Evolutionary conservation across 2,113 vertebrate genomes (phyloP).

Genomic region (Halcyon senegalensis): DNA sequence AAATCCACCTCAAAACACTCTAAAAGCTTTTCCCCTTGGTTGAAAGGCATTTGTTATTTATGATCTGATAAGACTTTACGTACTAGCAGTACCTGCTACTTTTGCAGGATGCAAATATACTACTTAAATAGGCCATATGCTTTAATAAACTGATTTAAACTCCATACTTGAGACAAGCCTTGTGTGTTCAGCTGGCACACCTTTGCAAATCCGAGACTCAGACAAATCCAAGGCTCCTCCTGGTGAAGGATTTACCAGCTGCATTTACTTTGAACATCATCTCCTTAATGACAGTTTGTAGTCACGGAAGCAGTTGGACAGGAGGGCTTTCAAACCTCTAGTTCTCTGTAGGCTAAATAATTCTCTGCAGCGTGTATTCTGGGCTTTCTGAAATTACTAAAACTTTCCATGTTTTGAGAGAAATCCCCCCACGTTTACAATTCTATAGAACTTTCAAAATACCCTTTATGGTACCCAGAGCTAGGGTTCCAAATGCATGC

Average conservation of each 20-base stretch:
- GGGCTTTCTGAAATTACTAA: not conserved
- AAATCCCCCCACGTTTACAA: not conserved
- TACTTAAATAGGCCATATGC: not conserved
- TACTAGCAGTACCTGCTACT: not conserved
- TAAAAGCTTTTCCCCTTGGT: not conserved
- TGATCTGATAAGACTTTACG: not conserved
- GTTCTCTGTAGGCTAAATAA: not conserved
- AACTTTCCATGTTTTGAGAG: not conserved
- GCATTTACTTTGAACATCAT: not conserved
- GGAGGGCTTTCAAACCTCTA: not conserved
- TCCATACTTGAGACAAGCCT: not conserved
- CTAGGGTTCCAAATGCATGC: not conserved
- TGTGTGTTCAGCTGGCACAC: not conserved
- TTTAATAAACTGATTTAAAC: not conserved
- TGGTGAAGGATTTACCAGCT: not conserved
- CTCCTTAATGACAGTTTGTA: not conserved
- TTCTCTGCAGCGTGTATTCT: not conserved
- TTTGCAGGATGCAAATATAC: not conserved
- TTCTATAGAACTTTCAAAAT: not conserved
- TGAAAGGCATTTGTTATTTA: not conserved
- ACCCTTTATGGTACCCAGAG: not conserved
- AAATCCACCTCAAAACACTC: not conserved
- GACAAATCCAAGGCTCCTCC: not conserved
- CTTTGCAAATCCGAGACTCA: not conserved
- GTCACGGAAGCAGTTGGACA: not conserved